Conservation (phyloP, 2,888 invertebrate genomes). For the Coenonympha arcania region DNA sequence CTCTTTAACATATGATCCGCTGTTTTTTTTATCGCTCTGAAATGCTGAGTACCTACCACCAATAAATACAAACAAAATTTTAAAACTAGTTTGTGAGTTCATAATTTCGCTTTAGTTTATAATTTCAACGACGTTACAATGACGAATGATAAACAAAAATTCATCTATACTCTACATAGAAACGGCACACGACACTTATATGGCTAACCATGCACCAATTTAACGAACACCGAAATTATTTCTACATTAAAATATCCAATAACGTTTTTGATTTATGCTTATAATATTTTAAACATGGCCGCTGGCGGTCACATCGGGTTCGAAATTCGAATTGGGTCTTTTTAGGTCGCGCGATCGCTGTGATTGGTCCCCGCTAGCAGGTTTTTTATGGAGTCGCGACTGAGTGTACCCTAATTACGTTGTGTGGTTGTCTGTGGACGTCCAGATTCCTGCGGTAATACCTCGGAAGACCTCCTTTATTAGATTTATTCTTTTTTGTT, state of each 20-base stretch:
- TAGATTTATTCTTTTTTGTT: slow-evolving; percentile 26
- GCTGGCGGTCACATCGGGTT: slow-evolving; percentile 47
- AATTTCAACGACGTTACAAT: no score
- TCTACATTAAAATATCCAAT: slow-evolving; percentile 65
- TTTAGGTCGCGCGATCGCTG: slow-evolving; percentile 45
- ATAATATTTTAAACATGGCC: slow-evolving; percentile 68
- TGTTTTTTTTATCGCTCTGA: no score
- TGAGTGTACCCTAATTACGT: slow-evolving; percentile 61
- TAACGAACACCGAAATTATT: slow-evolving; percentile 48
- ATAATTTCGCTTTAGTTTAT: no score
- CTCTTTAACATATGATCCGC: no score
- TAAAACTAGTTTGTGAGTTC: no score
- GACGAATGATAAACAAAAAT: no score
- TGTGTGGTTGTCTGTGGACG: slow-evolving; percentile 32
- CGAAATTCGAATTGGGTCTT: slow-evolving; percentile 37
- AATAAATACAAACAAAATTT: no score
- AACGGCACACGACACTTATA: slow-evolving; percentile 36
- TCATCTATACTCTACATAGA: no score
- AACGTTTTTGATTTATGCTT: slow-evolving; percentile 64
- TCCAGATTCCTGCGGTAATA: slow-evolving; percentile 45
- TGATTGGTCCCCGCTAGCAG: slow-evolving; percentile 55
- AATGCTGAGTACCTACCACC: no score
- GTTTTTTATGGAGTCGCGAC: slow-evolving; percentile 48
- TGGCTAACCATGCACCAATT: slow-evolving; percentile 25
- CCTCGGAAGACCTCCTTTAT: slow-evolving; percentile 35